Conservation (phyloP, 2,888 invertebrate species). For the Callosobruchus maculatus region DNA sequence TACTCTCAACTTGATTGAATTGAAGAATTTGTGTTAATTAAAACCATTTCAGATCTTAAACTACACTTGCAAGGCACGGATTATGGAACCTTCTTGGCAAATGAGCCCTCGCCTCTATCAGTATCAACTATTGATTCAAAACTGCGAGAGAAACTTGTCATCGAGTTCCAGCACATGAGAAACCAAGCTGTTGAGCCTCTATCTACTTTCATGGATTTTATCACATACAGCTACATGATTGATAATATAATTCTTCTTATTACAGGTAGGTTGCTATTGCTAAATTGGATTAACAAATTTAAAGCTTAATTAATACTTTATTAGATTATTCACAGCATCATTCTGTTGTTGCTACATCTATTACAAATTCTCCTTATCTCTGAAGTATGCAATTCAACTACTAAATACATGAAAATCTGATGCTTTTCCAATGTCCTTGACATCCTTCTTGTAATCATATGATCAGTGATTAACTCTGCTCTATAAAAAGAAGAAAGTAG, state of each 20-base stretch:
- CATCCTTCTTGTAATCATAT: not conserved
- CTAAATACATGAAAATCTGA: too few species aligned
- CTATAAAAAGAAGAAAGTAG: too few species aligned
- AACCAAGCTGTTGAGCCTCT: slow-evolving; percentile 97
- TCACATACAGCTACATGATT: slow-evolving; percentile 99
- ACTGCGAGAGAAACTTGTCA: slow-evolving; percentile 94
- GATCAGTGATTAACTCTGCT: not conserved
- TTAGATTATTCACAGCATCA: too few species aligned
- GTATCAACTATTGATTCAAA: slow-evolving; percentile 99
- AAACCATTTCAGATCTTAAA: slow-evolving; percentile 76
- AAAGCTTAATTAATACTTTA: too few species aligned
- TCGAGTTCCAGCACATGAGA: slow-evolving; percentile 96
- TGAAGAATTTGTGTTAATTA: not conserved
- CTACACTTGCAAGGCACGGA: slow-evolving; percentile 98
- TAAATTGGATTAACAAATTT: too few species aligned
- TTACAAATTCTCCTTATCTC: too few species aligned
- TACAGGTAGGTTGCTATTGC: too few species aligned
- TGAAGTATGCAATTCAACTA: too few species aligned
- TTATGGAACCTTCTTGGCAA: slow-evolving; percentile 98
- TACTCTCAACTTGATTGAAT: slow-evolving; percentile 45
- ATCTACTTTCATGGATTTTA: slow-evolving; percentile 96
- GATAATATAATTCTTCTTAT: slow-evolving; percentile 98
- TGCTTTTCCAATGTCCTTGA: not conserved
- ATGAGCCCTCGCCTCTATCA: slow-evolving; percentile 95
- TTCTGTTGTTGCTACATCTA: too few species aligned